phyloP scores from a whole-genome alignment of 2,113 vertebrate genomes.

The Salvator merianae region DNA sequence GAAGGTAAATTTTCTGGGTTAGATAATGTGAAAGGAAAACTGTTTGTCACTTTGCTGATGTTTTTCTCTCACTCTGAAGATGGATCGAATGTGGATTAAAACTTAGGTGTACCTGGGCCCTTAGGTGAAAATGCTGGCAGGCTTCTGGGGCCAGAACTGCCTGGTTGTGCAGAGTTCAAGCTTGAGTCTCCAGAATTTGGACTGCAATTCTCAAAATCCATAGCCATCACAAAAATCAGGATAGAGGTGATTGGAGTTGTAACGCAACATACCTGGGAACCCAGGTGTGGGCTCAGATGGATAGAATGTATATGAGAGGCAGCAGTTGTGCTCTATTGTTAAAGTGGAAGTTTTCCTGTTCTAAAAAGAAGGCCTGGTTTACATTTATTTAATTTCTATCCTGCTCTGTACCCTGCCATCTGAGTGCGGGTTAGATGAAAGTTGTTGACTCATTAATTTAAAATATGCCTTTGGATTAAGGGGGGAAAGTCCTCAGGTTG shows the following conservation, averaged over 20 bases:
- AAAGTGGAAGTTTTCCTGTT: neutral
- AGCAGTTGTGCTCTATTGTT: neutral
- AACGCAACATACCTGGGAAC: neutral
- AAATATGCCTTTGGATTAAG: neutral
- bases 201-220: neutral
- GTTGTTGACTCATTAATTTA: neutral
- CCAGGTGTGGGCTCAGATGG: neutral
- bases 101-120: no score
- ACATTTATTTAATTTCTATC: no score
- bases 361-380: neutral
- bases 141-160: no score
- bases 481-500: neutral
- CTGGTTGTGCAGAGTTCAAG: no score
- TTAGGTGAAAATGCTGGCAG: no score
- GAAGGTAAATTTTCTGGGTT: no score
- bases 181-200: no score
- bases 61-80: no score
- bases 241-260: neutral
- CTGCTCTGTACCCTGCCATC: no score
- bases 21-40: no score
- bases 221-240: neutral
- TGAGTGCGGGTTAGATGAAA: neutral
- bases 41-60: no score
- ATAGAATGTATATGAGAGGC: neutral
- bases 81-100: no score